These are phyloP conservation scores for Aldabrachelys gigantea DNA, from an alignment of 2,113 vertebrate species.

Conservation along the genomic window DNA sequence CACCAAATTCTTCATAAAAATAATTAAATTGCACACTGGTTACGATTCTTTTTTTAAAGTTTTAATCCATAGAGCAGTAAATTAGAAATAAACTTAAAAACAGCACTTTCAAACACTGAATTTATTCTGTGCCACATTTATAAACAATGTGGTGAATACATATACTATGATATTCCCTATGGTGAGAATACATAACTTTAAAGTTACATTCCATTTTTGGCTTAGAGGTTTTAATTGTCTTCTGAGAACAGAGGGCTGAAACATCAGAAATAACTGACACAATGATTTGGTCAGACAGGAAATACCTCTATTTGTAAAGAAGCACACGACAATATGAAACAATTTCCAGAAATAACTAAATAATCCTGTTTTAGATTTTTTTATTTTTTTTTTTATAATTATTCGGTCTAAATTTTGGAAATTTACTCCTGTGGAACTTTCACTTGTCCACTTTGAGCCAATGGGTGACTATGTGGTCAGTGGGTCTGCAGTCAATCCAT, in stretches of 20 bases:
- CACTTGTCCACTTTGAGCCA: not conserved
- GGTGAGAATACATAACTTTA: not conserved
- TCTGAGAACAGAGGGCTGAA: not conserved
- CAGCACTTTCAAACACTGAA: not conserved
- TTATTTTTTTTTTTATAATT: not conserved
- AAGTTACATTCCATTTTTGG: not conserved
- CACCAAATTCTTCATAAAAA: not conserved
- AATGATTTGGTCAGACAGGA: constrained; percentile 2
- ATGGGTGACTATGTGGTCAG: not conserved
- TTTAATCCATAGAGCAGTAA: not conserved
- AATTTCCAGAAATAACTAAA: not conserved
- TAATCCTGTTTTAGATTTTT: not conserved
- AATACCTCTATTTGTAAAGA: not conserved
- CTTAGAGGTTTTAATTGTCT: not conserved
- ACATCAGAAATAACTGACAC: not conserved
- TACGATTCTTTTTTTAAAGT: not conserved
- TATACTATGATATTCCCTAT: not conserved
- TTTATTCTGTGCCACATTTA: not conserved
- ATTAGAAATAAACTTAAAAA: not conserved
- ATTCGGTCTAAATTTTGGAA: not conserved
- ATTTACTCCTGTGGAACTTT: not conserved
- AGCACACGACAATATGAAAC: not conserved
- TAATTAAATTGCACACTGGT: not conserved
- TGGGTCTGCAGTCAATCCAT: not conserved
- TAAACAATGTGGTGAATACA: not conserved